Base-by-base conservation (phyloP, 1,140 invertebrate species). In the Belonocnema kinseyi region DNA sequence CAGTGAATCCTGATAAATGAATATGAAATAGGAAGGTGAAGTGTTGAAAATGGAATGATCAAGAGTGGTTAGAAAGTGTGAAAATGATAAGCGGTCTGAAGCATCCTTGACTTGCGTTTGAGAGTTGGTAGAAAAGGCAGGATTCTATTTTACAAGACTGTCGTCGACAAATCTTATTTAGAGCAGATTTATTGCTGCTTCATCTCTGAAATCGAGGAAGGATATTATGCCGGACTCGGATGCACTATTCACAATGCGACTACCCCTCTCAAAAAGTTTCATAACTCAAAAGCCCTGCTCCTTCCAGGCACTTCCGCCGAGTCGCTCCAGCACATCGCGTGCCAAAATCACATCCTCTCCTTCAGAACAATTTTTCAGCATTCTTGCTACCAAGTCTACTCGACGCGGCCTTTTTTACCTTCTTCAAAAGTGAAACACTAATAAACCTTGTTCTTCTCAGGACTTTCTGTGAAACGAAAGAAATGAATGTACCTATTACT, bases 91-190 rank as follows among this genome's bases (percentile, higher is more conserved):
- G 40, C 8, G 40, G 7, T 46, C 40, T 11, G 6, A 66, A 14
- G 16, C 8, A 46, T 66, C 26, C 61, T 66, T 66, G 61, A 66
- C 61, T 66, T 66, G 33, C 1, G 12, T 46, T 66, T 16, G 21
- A 40, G 33, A 66, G 33, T 66, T 46, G 40, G 40, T 46, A 46
- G 40, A 0, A 46, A 46, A 46, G 40, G 40, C 40, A 46, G 40
- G 33, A 66, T 40, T 88, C 86, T 88, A 87, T 88, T 86, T 87
- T 82, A 82, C 82, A 79, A 71, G 81, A 82, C 75, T 84, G 85
- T 87, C 86, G 85, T 77, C 86, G 84, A 86, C 86, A 88, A 88
- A 88, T 88, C 86, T 88, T 88, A 88, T 88, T 88, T 88, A 87
- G 87, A 84, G 81, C 83, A 87, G 83, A 88, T 88, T 88, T 88